phyloP scores from a whole-genome alignment of 2,888 invertebrate genomes.

The Agrochola lychnidis region DNA sequence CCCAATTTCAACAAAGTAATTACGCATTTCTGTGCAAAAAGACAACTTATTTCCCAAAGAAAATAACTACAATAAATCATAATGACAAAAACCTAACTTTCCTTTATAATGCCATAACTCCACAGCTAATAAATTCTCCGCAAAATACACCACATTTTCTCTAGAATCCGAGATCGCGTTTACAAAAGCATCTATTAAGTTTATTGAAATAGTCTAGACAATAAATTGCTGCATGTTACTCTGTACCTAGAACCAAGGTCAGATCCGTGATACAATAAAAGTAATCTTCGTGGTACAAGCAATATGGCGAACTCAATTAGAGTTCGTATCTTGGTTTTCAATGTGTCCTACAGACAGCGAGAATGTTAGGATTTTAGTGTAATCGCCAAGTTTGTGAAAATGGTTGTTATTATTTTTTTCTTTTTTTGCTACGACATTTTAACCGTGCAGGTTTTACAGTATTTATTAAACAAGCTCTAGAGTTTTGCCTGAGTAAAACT shows the following conservation, averaged over 20 bases:
- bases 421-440: background rate
- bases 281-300: constrained; percentile 42
- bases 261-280: constrained; percentile 28
- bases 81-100: background rate
- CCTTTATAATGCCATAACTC: background rate
- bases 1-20: background rate
- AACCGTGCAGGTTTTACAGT: too few species aligned
- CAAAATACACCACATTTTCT: constrained; percentile 14
- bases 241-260: constrained; percentile 32
- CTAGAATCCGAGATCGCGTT: constrained; percentile 28
- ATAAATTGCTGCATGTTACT: constrained; percentile 38
- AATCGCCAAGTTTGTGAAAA: constrained; percentile 7
- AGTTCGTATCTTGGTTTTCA: constrained; percentile 44
- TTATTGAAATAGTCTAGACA: constrained; percentile 53
- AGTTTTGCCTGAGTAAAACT: background rate
- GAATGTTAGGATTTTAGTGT: background rate
- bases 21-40: background rate
- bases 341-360: constrained; percentile 32
- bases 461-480: background rate
- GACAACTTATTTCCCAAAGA: background rate
- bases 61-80: constrained; percentile 14
- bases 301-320: constrained; percentile 56
- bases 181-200: constrained; percentile 30
- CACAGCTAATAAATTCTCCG: constrained; percentile 23
- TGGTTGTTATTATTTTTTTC: background rate